Evolutionary conservation across 2,888 invertebrate species (phyloP), one percentile per base, ranked within the genome.

Genomic region (Plagodis pulveraria): DNA sequence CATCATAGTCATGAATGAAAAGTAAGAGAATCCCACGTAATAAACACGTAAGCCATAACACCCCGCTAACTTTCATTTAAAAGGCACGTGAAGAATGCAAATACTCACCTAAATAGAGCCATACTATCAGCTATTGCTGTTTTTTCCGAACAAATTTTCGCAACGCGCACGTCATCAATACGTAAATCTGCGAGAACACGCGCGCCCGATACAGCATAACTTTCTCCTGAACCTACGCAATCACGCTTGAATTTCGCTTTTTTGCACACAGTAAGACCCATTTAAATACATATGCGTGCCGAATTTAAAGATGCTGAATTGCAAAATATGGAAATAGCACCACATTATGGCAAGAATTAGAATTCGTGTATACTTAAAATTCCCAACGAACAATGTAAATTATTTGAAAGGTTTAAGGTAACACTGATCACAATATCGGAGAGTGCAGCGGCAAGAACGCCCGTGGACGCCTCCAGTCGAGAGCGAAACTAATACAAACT

Each of bases 401-500:
- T 44, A 54, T 52, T 46, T 33, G 48, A 47, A 53, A 52, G 44
- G 65, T 68, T 72, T 65, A 61, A 70, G 63, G 60, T 58, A 50
- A 45, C 45, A 63, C 55, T 64, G 63, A 63, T 70, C 66, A 66
- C 63, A 63, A 67, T 57, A 59, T 59, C 61, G 38, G 66, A 57
- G 56, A 46, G 22, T 62, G 56, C 56, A 46, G 54, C 50, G 54
- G 42, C 56, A 50, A 65, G 66, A 71, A 70, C 64, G 68, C 59
- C 72, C 72, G 70, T 74, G 74, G 73, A 74, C 76, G 75, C 76
- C 22, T 22, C 22, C 22, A 69, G 75, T 69, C 75, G 87, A 88
- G 85, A 89, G 90, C 87, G 89, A 84, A 88, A 84, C 89, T 84
- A 89, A 89, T 80, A 83, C 80, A 76, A 79, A 75, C 83, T 76